Percentiles rank a stretch among this genome's conserved stretches.
Conservation (phyloP, 2,797 vertebrate genomes). For the Oryzias sinensis region DNA sequence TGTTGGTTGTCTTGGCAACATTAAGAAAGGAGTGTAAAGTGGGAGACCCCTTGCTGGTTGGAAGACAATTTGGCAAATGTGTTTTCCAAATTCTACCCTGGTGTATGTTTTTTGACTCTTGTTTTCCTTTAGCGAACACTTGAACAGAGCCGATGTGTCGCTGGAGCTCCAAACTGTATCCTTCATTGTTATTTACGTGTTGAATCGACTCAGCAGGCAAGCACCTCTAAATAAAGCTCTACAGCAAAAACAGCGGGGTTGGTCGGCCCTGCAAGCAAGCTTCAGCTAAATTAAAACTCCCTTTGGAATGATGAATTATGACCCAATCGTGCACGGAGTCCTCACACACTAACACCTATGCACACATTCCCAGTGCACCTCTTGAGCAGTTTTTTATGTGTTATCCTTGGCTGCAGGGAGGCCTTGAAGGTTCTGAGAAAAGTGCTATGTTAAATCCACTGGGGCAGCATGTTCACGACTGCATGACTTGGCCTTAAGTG, state of each 20-base stretch:
- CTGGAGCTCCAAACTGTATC: constrained; percentile 22
- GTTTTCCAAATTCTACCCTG: constrained; percentile 33
- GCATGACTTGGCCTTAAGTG: constrained; percentile 43
- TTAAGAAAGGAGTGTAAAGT: constrained; percentile 78
- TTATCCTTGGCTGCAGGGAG: constrained; percentile 43
- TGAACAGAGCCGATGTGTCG: constrained; percentile 34
- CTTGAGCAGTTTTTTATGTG: constrained; percentile 25
- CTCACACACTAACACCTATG: constrained; percentile 19
- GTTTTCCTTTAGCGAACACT: constrained; percentile 19
- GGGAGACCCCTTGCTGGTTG: constrained; percentile 79
- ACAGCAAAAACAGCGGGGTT: constrained; percentile 28
- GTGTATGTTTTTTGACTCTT: constrained; percentile 21
- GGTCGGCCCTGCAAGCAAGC: constrained; percentile 15
- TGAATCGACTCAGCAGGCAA: constrained; percentile 29
- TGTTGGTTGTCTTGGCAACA: constrained; percentile 82
- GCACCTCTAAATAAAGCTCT: constrained; percentile 28
- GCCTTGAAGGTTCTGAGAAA: constrained; percentile 43
- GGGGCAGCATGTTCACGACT: constrained; percentile 46
- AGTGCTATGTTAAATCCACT: constrained; percentile 41
- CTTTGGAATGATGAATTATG: constrained; percentile 53
- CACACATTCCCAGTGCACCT: constrained; percentile 7
- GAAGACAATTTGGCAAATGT: constrained; percentile 77
- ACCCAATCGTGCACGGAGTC: constrained; percentile 40
- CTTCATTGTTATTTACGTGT: constrained; percentile 32
- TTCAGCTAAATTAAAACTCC: constrained; percentile 42